These are phyloP conservation scores for Hypselothyrea guttata DNA, from an alignment of 2,888 invertebrate species.

Conservation along the genomic window DNA sequence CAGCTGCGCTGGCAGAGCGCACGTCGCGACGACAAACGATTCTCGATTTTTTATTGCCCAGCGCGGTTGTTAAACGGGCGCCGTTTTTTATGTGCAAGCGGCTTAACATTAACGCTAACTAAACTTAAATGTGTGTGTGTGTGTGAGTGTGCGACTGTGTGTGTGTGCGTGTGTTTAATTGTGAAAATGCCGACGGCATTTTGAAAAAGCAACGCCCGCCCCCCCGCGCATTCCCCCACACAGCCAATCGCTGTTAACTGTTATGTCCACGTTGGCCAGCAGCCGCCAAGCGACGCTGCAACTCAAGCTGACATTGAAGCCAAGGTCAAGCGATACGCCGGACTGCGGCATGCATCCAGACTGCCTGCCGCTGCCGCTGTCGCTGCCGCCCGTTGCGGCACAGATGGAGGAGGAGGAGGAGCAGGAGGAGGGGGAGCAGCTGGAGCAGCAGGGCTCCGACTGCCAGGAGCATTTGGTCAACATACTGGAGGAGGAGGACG, in stretches of 20 bases:
- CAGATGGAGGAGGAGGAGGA: constrained; percentile 49
- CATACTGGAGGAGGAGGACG: constrained; percentile 53
- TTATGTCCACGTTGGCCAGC: constrained; percentile 76
- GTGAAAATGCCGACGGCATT: constrained; percentile 56
- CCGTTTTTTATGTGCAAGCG: constrained; percentile 38
- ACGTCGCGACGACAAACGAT: constrained; percentile 61
- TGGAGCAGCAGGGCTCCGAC: constrained; percentile 31
- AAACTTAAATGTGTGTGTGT: constrained; percentile 11
- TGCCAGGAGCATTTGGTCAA: constrained; percentile 58
- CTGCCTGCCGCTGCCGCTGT: constrained; percentile 77
- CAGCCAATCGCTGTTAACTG: constrained; percentile 35
- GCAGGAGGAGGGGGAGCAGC: constrained; percentile 47
- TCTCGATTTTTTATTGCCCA: constrained; percentile 53
- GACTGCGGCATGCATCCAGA: constrained; percentile 79
- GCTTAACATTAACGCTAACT: constrained; percentile 21
- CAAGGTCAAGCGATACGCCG: constrained; percentile 23
- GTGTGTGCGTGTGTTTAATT: constrained; percentile 28
- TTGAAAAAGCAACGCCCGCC: constrained; percentile 1
- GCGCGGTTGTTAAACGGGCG: constrained; percentile 26
- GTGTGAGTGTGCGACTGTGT: constrained; percentile 9
- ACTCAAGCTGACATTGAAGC: constrained; percentile 54
- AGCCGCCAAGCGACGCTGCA: constrained; percentile 66
- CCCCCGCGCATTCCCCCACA: too few relatives aligned
- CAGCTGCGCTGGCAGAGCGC: constrained; percentile 63
- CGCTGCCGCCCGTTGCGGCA: constrained; percentile 54